Evolutionary conservation across 2,888 invertebrate species (phyloP).

Genomic region (Hesperia comma): DNA sequence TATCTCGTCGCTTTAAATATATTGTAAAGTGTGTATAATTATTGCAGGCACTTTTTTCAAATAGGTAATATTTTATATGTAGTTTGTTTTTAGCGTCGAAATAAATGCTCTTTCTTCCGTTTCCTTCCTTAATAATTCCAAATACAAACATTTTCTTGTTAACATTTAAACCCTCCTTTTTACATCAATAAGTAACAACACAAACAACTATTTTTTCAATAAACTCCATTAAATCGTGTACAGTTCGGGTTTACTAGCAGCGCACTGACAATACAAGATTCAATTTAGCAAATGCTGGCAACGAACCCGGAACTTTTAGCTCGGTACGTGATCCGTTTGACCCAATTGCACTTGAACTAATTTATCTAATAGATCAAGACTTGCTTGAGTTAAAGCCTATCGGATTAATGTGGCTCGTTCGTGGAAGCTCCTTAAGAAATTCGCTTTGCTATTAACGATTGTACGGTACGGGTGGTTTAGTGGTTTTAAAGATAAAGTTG

Average conservation of each 20-base stretch:
- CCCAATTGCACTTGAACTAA: slow-evolving; percentile 32
- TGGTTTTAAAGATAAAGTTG: neutral
- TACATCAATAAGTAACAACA: too few relatives aligned
- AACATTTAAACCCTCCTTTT: too few relatives aligned
- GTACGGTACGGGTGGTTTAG: neutral
- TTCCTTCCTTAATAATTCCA: too few relatives aligned
- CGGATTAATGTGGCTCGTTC: slow-evolving; percentile 3
- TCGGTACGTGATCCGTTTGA: slow-evolving; percentile 33
- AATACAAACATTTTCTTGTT: too few relatives aligned
- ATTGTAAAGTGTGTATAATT: too few relatives aligned
- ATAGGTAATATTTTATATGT: too few relatives aligned
- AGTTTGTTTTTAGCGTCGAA: too few relatives aligned
- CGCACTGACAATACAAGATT: slow-evolving; percentile 19
- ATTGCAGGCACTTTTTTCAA: too few relatives aligned
- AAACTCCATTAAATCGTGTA: too few relatives aligned
- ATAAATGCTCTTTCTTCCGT: too few relatives aligned
- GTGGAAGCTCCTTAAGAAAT: slow-evolving; percentile 9
- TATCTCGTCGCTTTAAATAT: too few relatives aligned
- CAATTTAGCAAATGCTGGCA: slow-evolving; percentile 34
- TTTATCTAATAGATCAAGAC: slow-evolving; percentile 31
- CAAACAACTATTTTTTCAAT: too few relatives aligned
- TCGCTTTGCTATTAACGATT: slow-evolving; percentile 2
- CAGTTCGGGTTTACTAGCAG: neutral
- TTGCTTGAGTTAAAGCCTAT: slow-evolving; percentile 12
- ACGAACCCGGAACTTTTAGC: slow-evolving; percentile 24